Percentiles rank a stretch among this genome's conserved stretches.
These are phyloP conservation scores for Triplophysa bombifrons DNA, from an alignment of 2,797 vertebrate genomes.

Conservation along the genomic window DNA sequence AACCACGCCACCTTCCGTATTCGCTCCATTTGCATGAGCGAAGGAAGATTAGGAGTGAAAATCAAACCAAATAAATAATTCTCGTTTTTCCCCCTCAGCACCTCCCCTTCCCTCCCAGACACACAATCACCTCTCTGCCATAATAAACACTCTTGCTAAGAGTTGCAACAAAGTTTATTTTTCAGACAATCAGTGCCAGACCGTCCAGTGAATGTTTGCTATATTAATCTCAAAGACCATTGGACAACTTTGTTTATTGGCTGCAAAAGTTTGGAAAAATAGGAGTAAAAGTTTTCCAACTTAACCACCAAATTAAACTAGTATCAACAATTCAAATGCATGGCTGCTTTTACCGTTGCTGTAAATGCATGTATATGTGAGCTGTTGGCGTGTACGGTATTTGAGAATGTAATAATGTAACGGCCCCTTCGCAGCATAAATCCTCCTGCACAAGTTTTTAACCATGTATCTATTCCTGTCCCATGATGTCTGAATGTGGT, in stretches of 20 bases:
- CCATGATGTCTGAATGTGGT: not conserved
- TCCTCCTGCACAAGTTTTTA: conserved; percentile 15
- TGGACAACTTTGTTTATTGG: conserved; percentile 49
- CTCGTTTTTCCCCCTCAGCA: conserved; percentile 31
- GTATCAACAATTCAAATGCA: conserved; percentile 50
- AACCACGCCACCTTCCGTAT: conserved; percentile 56
- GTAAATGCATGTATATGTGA: conserved; percentile 36
- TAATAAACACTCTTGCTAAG: conserved; percentile 54
- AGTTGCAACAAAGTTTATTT: conserved; percentile 61
- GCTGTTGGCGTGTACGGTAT: conserved; percentile 30
- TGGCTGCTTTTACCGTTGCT: not conserved
- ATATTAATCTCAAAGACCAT: conserved; percentile 54
- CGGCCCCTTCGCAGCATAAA: conserved; percentile 28
- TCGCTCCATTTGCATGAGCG: conserved; percentile 67
- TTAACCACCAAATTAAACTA: conserved; percentile 45
- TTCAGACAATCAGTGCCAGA: conserved; percentile 58
- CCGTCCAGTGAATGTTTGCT: conserved; percentile 41
- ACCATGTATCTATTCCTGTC: not conserved
- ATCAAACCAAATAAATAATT: conserved; percentile 65
- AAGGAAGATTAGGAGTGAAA: conserved; percentile 68
- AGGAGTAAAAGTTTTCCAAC: conserved; percentile 26
- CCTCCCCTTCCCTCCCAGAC: conserved; percentile 39
- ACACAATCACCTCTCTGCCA: conserved; percentile 39
- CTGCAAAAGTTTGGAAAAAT: conserved; percentile 33
- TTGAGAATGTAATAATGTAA: conserved; percentile 12